phyloP scores from a whole-genome alignment of 1,140 invertebrate genomes.

The Drosophila baimaii region DNA sequence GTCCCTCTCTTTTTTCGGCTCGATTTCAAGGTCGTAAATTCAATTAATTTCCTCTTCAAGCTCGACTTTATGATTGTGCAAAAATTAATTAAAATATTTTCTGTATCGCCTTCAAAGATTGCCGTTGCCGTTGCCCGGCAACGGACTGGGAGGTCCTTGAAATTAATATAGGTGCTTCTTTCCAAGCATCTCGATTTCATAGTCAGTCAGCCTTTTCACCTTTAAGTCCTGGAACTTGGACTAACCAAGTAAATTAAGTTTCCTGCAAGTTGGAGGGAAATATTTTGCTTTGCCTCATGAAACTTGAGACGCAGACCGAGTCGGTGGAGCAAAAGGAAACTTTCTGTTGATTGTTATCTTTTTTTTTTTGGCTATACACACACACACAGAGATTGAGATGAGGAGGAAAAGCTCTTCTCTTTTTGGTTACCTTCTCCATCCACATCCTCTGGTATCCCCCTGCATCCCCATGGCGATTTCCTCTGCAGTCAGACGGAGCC shows the following conservation, averaged over 20 bases:
- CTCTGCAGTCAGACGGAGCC: slow-evolving; percentile 59
- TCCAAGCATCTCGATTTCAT: slow-evolving; percentile 15
- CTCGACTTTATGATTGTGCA: slow-evolving; percentile 29
- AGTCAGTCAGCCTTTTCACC: slow-evolving; percentile 2
- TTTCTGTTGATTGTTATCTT: slow-evolving; percentile 50
- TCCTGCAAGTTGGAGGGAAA: slow-evolving; percentile 19
- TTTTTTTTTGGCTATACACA: slow-evolving; percentile 16
- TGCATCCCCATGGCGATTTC: slow-evolving; percentile 21
- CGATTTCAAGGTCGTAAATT: slow-evolving; percentile 55
- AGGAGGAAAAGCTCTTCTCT: slow-evolving; percentile 10
- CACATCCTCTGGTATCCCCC: not conserved
- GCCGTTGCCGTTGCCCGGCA: slow-evolving; percentile 11
- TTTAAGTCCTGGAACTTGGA: not conserved
- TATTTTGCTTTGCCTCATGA: slow-evolving; percentile 27
- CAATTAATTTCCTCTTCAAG: slow-evolving; percentile 60
- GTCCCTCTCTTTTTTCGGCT: slow-evolving; percentile 14
- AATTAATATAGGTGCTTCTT: slow-evolving; percentile 14
- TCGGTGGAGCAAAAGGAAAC: slow-evolving; percentile 17
- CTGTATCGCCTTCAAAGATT: slow-evolving; percentile 20
- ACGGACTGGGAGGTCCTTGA: slow-evolving; percentile 15
- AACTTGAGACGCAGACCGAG: slow-evolving; percentile 38
- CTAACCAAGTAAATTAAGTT: slow-evolving; percentile 39
- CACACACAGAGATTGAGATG: not conserved
- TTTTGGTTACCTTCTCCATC: slow-evolving; percentile 7
- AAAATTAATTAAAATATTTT: slow-evolving; percentile 52